Evolutionary conservation across 2,113 vertebrate genomes (phyloP).

Genomic region (Protobothrops mucrosquamatus): DNA sequence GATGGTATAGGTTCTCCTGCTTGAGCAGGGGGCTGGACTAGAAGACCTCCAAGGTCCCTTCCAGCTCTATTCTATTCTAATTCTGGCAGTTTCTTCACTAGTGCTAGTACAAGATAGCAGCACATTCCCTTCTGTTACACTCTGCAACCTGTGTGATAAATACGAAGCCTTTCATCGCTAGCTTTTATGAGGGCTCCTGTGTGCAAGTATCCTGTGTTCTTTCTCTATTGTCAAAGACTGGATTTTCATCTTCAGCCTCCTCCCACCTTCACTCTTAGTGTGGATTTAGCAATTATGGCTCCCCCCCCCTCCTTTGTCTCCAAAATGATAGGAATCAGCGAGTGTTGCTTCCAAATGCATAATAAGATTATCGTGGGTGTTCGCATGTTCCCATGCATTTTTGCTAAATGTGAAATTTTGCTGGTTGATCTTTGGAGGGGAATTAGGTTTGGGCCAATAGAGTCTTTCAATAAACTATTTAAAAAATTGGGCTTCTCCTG

Average conservation of each 20-base stretch:
- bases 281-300: not conserved
- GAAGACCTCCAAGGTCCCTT: too few species aligned
- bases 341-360: not conserved
- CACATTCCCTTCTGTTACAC: not conserved
- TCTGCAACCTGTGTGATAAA: not conserved
- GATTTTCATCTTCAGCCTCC: not conserved
- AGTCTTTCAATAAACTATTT: not conserved
- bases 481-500: not conserved
- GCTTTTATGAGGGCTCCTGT: not conserved
- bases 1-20: too few species aligned
- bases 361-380: not conserved
- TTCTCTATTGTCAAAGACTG: not conserved
- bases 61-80: too few species aligned
- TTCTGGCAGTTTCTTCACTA: not conserved
- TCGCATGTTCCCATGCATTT: not conserved
- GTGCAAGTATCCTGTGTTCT: not conserved
- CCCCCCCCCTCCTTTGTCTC: not conserved
- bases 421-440: not conserved
- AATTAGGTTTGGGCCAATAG: not conserved
- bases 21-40: too few species aligned
- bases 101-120: not conserved
- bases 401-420: not conserved
- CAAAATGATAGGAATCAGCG: not conserved
- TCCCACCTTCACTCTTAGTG: not conserved
- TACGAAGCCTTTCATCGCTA: not conserved